These are phyloP conservation scores for Clarias platycephalus DNA, from an alignment of 2,797 vertebrate species.

Conservation along the genomic window DNA sequence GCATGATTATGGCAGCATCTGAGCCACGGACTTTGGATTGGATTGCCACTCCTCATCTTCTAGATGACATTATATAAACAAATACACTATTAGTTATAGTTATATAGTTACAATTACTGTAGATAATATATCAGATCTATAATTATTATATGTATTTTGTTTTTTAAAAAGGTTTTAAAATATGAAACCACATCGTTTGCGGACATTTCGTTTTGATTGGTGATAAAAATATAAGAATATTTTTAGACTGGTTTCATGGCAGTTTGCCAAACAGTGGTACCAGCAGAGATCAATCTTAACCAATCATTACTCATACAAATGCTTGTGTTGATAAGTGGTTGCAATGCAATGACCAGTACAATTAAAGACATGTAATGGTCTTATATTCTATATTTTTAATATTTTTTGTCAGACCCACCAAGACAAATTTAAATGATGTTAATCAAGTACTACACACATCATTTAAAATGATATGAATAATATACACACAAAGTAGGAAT, in stretches of 20 bases:
- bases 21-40: conserved; percentile 96
- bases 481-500: not conserved
- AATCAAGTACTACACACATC: not conserved
- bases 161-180: conserved; percentile 66
- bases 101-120: conserved; percentile 62
- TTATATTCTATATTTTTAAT: no score
- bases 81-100: conserved; percentile 60
- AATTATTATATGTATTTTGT: conserved; percentile 77
- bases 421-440: conserved; percentile 1
- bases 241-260: conserved; percentile 2
- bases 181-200: conserved; percentile 57
- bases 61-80: conserved; percentile 93
- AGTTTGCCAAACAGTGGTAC: not conserved
- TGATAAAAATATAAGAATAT: not conserved
- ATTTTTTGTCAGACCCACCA: not conserved
- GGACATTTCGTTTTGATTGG: conserved; percentile 32
- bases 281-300: not conserved
- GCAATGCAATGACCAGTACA: not conserved
- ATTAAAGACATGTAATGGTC: not conserved
- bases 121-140: conserved; percentile 69
- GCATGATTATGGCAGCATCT: conserved; percentile 99
- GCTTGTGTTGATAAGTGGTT: not conserved
- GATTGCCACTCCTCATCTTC: conserved; percentile 95
- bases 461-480: not conserved
- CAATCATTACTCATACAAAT: not conserved